phyloP scores from a whole-genome alignment of 1,140 invertebrate genomes.

The Ectropis grisescens region DNA sequence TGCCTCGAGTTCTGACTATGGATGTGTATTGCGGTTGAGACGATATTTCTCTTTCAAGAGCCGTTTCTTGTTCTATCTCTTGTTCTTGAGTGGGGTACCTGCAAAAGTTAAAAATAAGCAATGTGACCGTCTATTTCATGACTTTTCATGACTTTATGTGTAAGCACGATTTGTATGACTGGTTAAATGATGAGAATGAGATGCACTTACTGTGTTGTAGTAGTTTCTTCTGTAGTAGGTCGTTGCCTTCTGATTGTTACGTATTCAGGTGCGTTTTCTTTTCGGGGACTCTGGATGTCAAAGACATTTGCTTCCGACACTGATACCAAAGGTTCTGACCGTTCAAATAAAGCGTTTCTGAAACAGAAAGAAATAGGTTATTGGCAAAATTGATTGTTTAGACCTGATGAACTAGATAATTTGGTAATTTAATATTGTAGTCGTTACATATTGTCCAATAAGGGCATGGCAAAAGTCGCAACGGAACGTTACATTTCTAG shows the following conservation, averaged over 20 bases:
- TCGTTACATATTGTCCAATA: too few species aligned
- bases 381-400: too few species aligned
- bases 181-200: too few species aligned
- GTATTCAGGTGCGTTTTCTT: constrained; percentile 65
- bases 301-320: constrained; percentile 33
- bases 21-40: constrained; percentile 55
- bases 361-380: constrained; percentile 6
- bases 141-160: too few species aligned
- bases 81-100: constrained; percentile 38
- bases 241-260: constrained; percentile 76
- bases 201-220: constrained; percentile 49
- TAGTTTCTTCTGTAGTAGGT: constrained; percentile 64
- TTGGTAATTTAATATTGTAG: too few species aligned
- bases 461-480: too few species aligned
- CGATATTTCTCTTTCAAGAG: constrained; percentile 52
- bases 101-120: too few species aligned
- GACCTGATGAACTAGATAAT: too few species aligned
- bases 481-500: too few species aligned
- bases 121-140: too few species aligned
- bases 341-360: constrained; percentile 54
- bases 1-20: constrained; percentile 40
- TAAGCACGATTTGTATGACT: too few species aligned
- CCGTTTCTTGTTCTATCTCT: constrained; percentile 39
- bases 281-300: constrained; percentile 29
- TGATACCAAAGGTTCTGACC: constrained; percentile 26